A percentile compares a stretch with the other conserved stretches of the same genome.
Conservation (phyloP, 2,888 invertebrate species). For the Sinopyrophorus schimmeli region DNA sequence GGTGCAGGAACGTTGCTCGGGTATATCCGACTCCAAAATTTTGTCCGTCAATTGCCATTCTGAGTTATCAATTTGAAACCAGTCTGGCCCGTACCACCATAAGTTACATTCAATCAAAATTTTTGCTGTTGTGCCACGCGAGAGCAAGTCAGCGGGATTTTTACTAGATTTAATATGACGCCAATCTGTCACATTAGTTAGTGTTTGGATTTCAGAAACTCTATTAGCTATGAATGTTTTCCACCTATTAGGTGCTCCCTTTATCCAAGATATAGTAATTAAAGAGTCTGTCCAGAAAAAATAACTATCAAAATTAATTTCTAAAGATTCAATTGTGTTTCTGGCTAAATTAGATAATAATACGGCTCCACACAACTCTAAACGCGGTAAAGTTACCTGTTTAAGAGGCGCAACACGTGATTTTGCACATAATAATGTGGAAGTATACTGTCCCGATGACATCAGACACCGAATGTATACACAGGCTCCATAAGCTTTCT, state of each 20-base stretch:
- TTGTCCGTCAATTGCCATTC: neutral
- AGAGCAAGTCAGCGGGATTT: conserved; percentile 31
- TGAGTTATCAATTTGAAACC: conserved; percentile 1
- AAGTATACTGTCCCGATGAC: neutral
- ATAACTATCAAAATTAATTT: conserved; percentile 7
- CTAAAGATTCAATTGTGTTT: conserved; percentile 13
- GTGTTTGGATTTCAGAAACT: conserved; percentile 24
- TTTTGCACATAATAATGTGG: conserved; percentile 36
- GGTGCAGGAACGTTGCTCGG: neutral
- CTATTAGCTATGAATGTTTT: conserved; percentile 35
- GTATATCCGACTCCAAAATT: neutral
- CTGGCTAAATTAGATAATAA: conserved; percentile 26
- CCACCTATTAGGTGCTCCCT: conserved; percentile 24
- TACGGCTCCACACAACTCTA: conserved; percentile 35
- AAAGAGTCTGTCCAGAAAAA: conserved; percentile 37
- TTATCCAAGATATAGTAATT: conserved; percentile 35
- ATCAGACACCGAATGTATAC: conserved; percentile 34
- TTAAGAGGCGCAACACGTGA: conserved; percentile 36
- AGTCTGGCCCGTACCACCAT: conserved; percentile 26
- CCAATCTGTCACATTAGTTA: conserved; percentile 22
- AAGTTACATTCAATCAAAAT: neutral
- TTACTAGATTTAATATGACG: conserved; percentile 23
- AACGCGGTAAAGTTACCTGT: conserved; percentile 28
- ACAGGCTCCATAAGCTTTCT: conserved; percentile 37
- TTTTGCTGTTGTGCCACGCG: conserved; percentile 13